These are phyloP conservation scores for Tragelaphus strepsiceros DNA, from an alignment of 2,113 vertebrate species.

Conservation along the genomic window DNA sequence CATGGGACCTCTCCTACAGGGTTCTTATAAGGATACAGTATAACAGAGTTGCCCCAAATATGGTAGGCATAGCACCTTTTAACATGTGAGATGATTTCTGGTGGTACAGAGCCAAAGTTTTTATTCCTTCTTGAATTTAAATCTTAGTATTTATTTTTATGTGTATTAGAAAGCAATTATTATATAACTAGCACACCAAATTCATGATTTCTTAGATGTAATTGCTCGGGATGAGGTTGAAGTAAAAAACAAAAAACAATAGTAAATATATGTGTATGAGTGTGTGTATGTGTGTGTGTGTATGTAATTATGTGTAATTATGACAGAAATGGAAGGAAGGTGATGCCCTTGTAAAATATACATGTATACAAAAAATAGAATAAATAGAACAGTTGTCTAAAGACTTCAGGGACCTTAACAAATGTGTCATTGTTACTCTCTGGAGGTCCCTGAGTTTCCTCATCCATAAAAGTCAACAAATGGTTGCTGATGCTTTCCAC, in stretches of 20 bases:
- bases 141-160: neutral
- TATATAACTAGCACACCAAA: neutral
- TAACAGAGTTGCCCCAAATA: neutral
- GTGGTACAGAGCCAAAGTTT: neutral
- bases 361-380: neutral
- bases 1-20: neutral
- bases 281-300: neutral
- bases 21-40: neutral
- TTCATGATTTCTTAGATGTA: neutral
- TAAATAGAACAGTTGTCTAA: neutral
- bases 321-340: neutral
- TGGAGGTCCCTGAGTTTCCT: neutral
- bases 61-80: neutral
- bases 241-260: neutral
- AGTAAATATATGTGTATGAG: neutral
- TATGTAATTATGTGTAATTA: neutral
- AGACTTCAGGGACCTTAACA: neutral
- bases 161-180: neutral
- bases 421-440: neutral
- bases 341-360: neutral
- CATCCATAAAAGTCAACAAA: neutral
- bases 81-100: neutral
- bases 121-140: neutral
- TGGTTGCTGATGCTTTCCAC: neutral
- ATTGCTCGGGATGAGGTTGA: neutral